These are phyloP conservation scores for Margaritifera margaritifera DNA, from an alignment of 2,888 invertebrate genomes.

Conservation along the genomic window DNA sequence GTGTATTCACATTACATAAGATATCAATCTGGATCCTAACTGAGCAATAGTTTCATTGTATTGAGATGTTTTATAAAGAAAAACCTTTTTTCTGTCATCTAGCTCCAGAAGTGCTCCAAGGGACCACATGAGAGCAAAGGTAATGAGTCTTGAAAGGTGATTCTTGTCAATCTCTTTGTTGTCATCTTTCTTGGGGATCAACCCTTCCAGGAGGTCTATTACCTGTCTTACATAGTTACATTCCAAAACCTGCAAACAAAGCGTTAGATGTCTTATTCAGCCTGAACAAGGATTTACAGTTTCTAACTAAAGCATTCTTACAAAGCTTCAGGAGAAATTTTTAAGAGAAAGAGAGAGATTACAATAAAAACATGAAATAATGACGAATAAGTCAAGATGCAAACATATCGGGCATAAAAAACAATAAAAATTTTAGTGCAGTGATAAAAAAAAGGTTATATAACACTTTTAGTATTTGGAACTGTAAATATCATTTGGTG, in stretches of 20 bases:
- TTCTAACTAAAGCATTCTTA: no score
- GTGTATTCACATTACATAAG: no score
- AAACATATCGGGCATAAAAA: not conserved
- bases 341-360: no score
- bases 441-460: no score
- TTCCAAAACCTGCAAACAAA: conserved; percentile 81
- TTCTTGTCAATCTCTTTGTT: conserved; percentile 76
- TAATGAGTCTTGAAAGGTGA: conserved; percentile 87
- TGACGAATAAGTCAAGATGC: no score
- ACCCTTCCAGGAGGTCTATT: conserved; percentile 83
- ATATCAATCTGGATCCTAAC: no score
- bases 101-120: conserved; percentile 91
- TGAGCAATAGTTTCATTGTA: no score
- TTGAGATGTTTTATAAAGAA: no score
- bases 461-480: no score
- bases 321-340: no score
- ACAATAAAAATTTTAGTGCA: conserved; percentile 2
- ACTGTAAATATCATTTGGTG: not conserved
- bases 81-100: conserved; percentile 84
- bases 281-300: not conserved
- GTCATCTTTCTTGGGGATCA: conserved; percentile 80
- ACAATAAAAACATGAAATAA: no score
- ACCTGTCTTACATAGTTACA: conserved; percentile 89
- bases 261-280: not conserved
- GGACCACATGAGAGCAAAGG: conserved; percentile 92